Evolutionary conservation across 92 coral and sea anemone species (phyloP).

Genomic region (Palythoa grandis): DNA sequence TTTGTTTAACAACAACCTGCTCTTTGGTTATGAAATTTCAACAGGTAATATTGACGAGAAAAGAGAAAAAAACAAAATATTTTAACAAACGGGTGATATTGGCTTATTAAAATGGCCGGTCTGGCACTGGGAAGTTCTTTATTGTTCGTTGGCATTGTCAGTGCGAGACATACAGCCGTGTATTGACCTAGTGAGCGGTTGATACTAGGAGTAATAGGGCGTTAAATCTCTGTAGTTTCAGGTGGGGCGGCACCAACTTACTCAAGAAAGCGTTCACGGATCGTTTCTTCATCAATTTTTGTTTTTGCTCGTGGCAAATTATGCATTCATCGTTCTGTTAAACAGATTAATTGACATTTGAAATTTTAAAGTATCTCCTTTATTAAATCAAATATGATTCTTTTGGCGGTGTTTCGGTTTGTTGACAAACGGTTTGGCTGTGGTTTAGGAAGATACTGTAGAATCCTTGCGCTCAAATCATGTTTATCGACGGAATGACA

Average conservation of each 20-base stretch:
- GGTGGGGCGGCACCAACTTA: neutral
- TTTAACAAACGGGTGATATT: conserved; percentile 2
- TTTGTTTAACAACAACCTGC: conserved; percentile 45
- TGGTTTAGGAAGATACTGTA: conserved; percentile 3
- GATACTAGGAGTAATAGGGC: neutral
- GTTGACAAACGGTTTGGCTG: conserved; percentile 47
- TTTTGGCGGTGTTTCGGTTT: conserved; percentile 24
- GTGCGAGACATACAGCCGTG: neutral
- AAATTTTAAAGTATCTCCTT: conserved; percentile 4
- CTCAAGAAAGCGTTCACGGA: neutral
- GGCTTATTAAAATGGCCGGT: neutral
- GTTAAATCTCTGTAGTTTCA: neutral
- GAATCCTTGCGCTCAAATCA: neutral
- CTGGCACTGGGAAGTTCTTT: neutral
- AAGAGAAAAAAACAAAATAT: neutral
- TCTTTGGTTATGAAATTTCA: neutral
- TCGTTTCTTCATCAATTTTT: conserved; percentile 15
- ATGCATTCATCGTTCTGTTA: conserved; percentile 33
- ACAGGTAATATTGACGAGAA: conserved; percentile 16
- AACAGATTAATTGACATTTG: conserved; percentile 38
- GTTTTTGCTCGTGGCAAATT: conserved; percentile 18
- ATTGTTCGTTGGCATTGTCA: neutral
- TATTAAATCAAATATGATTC: conserved; percentile 26
- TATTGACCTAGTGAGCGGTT: neutral
- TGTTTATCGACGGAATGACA: neutral